Evolutionary conservation across 2,888 invertebrate genomes (phyloP), one percentile per base, ranked within the genome.

Genomic region (Cremastinae sp.): DNA sequence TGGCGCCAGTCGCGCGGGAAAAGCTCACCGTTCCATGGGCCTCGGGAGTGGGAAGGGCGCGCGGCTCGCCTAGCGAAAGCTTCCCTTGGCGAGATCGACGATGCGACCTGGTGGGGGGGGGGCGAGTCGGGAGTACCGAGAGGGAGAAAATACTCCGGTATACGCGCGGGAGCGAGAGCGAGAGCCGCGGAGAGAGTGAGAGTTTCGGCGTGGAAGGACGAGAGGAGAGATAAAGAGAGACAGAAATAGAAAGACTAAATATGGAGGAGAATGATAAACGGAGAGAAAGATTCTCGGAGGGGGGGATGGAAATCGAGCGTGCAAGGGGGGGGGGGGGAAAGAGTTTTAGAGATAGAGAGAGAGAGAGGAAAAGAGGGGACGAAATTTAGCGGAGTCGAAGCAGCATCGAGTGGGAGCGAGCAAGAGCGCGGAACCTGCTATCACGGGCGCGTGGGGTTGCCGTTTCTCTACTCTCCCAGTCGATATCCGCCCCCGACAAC

Each of bases 1-100:
- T 78, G 83, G 82, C 82, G 83, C 83, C 80, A 82, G 80, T 59
- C 75, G 70, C 82, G 82, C 80, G 79, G 80, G 80, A 81, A 81
- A 83, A 77, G 74, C 77, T 77, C 79, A 70, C 35, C 77, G 78
- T 68, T n/a, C 55, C 55, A 47, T 61, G 64, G 47, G 47, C 10
- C 47, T 3, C 45, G 18, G 41, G 37, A 61, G 74, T 69, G 74
- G 68, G 69, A 58, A 51, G 59, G 43, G 66, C 43, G 66, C 12
- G 66, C 55, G 76, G 64, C 62, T 37, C 58, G 62, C 37, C 78
- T 68, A 79, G 74, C 68, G 68, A 61, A 68, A 75, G 75, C 76
- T 76, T 53, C 59, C 71, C 70, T 58, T 68, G 59, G 45, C 64
- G 69, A 53, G 76, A 64, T 53, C 45, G 56, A 61, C 43, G 16